phyloP scores from a whole-genome alignment of 2,888 invertebrate species.

The Volucella zonaria region DNA sequence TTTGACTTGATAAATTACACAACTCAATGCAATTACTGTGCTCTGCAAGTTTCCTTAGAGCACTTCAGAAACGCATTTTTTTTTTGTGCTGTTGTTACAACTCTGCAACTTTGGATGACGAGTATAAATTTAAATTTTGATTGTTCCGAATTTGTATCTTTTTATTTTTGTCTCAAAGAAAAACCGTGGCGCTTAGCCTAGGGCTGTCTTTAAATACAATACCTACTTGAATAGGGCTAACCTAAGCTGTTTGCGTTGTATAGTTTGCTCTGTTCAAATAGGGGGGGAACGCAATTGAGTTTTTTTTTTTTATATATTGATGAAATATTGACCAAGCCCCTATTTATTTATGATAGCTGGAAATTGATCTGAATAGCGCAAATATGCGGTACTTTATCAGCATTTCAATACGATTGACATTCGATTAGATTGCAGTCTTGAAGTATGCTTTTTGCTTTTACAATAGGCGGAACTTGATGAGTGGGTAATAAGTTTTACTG shows the following conservation, averaged over 20 bases:
- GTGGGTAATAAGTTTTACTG: background rate
- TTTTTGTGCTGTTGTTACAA: too few species aligned
- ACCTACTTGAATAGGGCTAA: background rate
- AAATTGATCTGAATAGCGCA: slow-evolving; percentile 14
- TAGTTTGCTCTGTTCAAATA: slow-evolving; percentile 1
- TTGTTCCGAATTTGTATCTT: too few species aligned
- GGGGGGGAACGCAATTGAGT: background rate
- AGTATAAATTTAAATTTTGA: too few species aligned
- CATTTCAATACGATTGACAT: slow-evolving; percentile 14
- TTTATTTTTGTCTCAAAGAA: too few species aligned
- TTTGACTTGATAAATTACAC: too few species aligned
- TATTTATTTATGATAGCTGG: slow-evolving; percentile 23
- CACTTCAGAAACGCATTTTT: too few species aligned
- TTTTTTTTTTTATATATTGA: background rate
- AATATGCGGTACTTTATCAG: slow-evolving; percentile 16
- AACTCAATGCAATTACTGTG: too few species aligned
- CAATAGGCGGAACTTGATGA: slow-evolving; percentile 12
- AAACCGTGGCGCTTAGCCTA: too few species aligned
- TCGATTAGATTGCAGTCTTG: slow-evolving; percentile 41
- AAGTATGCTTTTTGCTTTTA: background rate
- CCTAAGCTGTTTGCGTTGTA: slow-evolving; percentile 3
- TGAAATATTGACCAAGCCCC: slow-evolving; percentile 41
- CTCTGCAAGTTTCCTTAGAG: too few species aligned
- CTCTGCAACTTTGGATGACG: too few species aligned
- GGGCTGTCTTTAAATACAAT: too few species aligned